Evolutionary conservation across 30 jellyfish, hydroid and myxozoan genomes (phyloP).

Genomic region (Pelagia noctiluca): DNA sequence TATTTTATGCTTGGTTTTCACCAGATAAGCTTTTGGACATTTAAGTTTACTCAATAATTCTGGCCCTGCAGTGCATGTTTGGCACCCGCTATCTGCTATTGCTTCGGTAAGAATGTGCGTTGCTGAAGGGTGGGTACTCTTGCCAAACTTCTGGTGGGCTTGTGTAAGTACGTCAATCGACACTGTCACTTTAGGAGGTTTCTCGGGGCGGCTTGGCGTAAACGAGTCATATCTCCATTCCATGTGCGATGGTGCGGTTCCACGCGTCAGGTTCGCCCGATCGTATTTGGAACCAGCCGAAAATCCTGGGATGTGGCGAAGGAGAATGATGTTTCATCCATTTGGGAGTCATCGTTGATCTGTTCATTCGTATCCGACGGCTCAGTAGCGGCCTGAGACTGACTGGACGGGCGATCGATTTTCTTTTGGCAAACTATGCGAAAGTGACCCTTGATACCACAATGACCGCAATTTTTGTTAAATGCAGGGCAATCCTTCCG

Average conservation of each 20-base stretch:
- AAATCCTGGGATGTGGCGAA: slow-evolving; percentile 31
- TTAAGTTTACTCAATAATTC: background rate
- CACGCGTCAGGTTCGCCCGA: slow-evolving; percentile 4
- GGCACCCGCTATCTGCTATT: slow-evolving; percentile 35
- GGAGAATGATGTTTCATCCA: background rate
- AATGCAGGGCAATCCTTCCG: slow-evolving; percentile 27
- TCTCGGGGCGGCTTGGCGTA: background rate
- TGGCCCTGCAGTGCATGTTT: slow-evolving; percentile 49
- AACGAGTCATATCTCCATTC: slow-evolving; percentile 7
- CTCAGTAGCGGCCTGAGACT: too few species aligned
- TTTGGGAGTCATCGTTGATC: background rate
- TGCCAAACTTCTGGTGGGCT: background rate
- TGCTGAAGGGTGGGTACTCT: background rate
- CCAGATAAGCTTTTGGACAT: slow-evolving; percentile 11
- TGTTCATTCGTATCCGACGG: background rate
- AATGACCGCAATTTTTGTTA: background rate
- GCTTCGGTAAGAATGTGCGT: slow-evolving; percentile 6
- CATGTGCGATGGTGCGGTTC: slow-evolving; percentile 16
- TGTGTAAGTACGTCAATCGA: background rate
- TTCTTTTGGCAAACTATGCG: background rate
- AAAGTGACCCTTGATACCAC: background rate
- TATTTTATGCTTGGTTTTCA: slow-evolving; percentile 21
- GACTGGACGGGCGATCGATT: too few species aligned
- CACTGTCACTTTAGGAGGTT: background rate
- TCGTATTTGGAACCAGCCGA: slow-evolving; percentile 20